Percentiles rank a stretch among this genome's conserved stretches.
Conservation (phyloP, 1,140 invertebrate genomes). For the Bombus superbus region DNA sequence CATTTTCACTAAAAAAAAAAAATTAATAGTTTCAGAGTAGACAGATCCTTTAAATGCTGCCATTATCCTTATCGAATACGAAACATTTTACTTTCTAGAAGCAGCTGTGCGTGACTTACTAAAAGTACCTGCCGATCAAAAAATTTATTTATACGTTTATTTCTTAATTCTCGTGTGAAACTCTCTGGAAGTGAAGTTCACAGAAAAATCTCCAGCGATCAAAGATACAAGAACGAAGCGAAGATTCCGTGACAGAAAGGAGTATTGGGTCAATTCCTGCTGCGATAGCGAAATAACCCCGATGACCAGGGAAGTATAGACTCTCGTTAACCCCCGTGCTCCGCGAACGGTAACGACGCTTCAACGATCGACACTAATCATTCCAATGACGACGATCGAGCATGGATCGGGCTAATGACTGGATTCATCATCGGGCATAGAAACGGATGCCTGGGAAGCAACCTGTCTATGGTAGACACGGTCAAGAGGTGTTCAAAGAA, state of each 20-base stretch:
- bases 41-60: too few species aligned
- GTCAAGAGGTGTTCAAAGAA: neutral
- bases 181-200: neutral
- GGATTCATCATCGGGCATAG: neutral
- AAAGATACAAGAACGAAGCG: neutral
- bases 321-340: neutral
- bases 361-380: conserved; percentile 12
- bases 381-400: neutral
- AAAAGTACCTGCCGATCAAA: too few species aligned
- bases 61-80: too few species aligned
- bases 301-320: neutral
- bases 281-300: neutral
- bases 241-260: neutral
- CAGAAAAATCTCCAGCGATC: neutral
- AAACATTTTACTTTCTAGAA: too few species aligned
- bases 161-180: too few species aligned
- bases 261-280: neutral
- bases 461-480: neutral
- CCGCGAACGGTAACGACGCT: neutral
- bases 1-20: too few species aligned
- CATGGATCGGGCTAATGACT: neutral
- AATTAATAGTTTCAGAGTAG: too few species aligned
- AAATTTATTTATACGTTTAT: too few species aligned
- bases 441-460: neutral
- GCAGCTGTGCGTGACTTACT: too few species aligned